A percentile compares a stretch with the other conserved stretches of the same genome.
Conservation (phyloP, 2,888 invertebrate species). For the Eilema depressum region DNA sequence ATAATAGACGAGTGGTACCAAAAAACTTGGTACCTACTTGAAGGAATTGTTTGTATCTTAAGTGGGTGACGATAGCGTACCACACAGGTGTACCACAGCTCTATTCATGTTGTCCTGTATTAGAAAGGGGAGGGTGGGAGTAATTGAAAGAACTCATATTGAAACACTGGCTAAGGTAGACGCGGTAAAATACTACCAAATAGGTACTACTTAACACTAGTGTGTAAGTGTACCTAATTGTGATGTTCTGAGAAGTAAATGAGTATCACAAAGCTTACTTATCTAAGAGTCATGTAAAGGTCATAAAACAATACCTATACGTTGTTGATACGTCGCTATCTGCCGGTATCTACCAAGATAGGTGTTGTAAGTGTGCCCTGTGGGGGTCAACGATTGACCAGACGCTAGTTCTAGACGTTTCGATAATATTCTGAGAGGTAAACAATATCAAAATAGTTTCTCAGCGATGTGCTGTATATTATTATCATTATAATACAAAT, state of each 20-base stretch:
- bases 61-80: too few species aligned
- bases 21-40: too few species aligned
- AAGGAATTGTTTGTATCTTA: too few species aligned
- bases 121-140: too few species aligned
- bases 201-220: too few species aligned
- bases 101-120: too few species aligned
- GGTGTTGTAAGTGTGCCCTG: neutral
- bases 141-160: too few species aligned
- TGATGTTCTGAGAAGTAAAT: neutral
- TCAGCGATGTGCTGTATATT: neutral
- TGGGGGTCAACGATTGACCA: constrained; percentile 13
- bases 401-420: constrained; percentile 7
- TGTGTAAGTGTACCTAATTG: too few species aligned
- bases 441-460: neutral
- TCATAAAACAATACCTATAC: neutral
- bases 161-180: too few species aligned
- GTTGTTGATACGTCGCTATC: neutral
- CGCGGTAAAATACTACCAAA: too few species aligned
- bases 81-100: too few species aligned
- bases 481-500: neutral
- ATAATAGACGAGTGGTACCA: too few species aligned
- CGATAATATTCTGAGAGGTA: neutral
- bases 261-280: neutral
- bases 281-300: neutral
- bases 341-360: neutral